A percentile compares a stretch with the other conserved stretches of the same genome.
Conservation (phyloP, 1,140 invertebrate species). For the Lasioglossum baleicum region DNA sequence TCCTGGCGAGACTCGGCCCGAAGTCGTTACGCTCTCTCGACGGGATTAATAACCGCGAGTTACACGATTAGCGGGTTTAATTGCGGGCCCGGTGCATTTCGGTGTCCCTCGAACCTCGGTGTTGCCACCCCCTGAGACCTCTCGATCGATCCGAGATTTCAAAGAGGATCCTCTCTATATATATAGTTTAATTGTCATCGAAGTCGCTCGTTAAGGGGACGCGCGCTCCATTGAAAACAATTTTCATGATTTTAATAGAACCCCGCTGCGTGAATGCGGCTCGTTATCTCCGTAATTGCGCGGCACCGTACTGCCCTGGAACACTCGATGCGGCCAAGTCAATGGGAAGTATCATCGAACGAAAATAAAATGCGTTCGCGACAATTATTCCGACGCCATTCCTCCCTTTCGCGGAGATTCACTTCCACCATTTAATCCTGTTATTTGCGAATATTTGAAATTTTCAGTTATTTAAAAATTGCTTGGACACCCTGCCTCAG, state of each 20-base stretch:
- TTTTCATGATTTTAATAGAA: conserved; percentile 34
- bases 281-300: conserved; percentile 41
- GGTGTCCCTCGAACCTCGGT: too few relatives aligned
- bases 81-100: background rate
- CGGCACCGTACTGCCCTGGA: background rate
- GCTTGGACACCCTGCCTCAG: too few relatives aligned
- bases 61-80: conserved; percentile 51
- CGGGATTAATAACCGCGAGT: conserved; percentile 52
- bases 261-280: conserved; percentile 14
- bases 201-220: conserved; percentile 13
- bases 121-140: background rate
- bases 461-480: too few relatives aligned
- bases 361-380: background rate
- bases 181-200: conserved; percentile 10
- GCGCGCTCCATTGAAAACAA: conserved; percentile 29
- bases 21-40: background rate
- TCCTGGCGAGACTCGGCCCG: too few relatives aligned
- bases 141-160: background rate
- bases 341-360: too few relatives aligned
- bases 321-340: background rate
- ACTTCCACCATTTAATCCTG: too few relatives aligned
- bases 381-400: too few relatives aligned
- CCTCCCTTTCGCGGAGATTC: too few relatives aligned
- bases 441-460: too few relatives aligned
- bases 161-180: background rate